A percentile compares a stretch with the other conserved stretches of the same genome.
Evolutionary conservation across 2,113 vertebrate species (phyloP).

Genomic region (Protobothrops flavoviridis): DNA sequence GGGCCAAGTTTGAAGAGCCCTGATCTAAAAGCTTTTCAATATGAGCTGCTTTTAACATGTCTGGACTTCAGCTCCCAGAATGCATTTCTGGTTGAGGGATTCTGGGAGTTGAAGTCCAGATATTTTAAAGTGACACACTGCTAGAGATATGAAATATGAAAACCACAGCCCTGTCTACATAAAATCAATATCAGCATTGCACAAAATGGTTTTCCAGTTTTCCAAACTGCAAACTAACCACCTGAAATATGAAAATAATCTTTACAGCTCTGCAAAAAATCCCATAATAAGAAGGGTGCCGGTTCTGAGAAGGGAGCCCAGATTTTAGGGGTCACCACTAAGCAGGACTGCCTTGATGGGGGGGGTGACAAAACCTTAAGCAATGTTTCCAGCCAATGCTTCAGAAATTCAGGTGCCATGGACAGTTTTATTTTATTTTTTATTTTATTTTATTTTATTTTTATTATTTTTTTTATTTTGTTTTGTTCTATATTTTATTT

Average conservation of each 20-base stretch:
- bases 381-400: background rate
- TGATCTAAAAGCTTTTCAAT: too few species aligned
- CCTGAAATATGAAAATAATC: background rate
- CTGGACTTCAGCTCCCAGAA: background rate
- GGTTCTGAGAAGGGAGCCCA: background rate
- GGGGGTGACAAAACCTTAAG: background rate
- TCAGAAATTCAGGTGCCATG: background rate
- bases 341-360: background rate
- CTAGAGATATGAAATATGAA: background rate
- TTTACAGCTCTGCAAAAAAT: background rate
- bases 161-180: background rate
- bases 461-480: too few species aligned
- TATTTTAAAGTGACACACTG: background rate
- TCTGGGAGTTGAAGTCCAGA: background rate
- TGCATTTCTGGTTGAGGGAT: background rate
- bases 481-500: too few species aligned
- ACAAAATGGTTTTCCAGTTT: background rate
- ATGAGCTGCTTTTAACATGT: background rate
- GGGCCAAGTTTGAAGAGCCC: too few species aligned
- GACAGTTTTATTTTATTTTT: too few species aligned
- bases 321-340: background rate
- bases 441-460: too few species aligned
- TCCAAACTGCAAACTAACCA: background rate
- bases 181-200: background rate
- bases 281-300: too few species aligned